Conservation (phyloP, 2,113 vertebrate species). For the Copsychus sechellarum region DNA sequence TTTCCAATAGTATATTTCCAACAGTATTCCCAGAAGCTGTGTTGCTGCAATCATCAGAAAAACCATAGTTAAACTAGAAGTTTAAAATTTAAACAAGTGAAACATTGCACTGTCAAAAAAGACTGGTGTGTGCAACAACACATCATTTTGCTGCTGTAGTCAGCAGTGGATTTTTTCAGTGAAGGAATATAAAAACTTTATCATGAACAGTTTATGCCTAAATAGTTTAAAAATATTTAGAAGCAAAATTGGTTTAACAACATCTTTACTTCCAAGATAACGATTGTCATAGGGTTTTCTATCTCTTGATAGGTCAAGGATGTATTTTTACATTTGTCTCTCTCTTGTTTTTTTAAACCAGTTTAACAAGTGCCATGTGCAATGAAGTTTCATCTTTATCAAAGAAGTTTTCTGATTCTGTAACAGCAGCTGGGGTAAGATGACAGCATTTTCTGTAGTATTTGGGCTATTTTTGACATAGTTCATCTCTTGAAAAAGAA, state of each 20-base stretch:
- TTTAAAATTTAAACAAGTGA: neutral
- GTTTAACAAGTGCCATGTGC: slow-evolving; percentile 93
- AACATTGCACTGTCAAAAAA: neutral
- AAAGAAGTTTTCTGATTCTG: slow-evolving; percentile 83
- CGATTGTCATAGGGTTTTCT: neutral
- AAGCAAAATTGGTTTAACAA: neutral
- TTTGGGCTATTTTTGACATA: neutral
- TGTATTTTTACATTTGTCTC: slow-evolving; percentile 6
- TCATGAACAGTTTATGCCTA: neutral
- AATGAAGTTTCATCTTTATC: slow-evolving; percentile 89
- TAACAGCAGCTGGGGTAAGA: slow-evolving; percentile 89
- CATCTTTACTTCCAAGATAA: neutral
- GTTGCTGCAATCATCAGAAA: neutral
- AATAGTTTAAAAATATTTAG: neutral
- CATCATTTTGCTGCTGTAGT: neutral
- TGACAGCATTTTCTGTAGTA: neutral
- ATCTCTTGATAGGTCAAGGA: neutral
- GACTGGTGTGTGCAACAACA: neutral
- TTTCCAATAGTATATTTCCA: neutral
- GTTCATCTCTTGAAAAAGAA: neutral
- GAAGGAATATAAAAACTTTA: neutral
- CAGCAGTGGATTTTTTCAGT: neutral
- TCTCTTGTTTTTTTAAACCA: slow-evolving; percentile 59
- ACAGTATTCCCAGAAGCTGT: neutral
- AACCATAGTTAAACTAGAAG: neutral